Evolutionary conservation across 1,140 invertebrate genomes (phyloP).

Genomic region (Hycleus phaleratus): DNA sequence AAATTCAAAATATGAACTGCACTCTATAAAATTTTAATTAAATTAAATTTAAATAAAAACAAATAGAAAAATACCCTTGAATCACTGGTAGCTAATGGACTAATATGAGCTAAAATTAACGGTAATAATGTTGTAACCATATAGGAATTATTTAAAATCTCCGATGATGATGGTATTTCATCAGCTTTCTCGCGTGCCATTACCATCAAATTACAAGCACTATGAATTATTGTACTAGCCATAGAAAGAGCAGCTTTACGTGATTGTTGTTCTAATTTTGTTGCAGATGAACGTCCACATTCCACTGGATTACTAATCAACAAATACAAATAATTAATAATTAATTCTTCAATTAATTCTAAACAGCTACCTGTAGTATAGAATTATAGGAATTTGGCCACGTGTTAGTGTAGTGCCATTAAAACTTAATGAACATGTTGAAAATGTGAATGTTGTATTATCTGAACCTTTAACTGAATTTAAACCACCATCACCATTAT

Average conservation of each 20-base stretch:
- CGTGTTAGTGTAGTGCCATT: constrained; percentile 90
- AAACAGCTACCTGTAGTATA: constrained; percentile 66
- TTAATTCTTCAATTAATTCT: not conserved
- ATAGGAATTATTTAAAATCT: constrained; percentile 48
- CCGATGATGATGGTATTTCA: constrained; percentile 44
- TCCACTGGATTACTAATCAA: constrained; percentile 55
- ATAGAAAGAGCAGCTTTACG: constrained; percentile 64
- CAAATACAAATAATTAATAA: constrained; percentile 2
- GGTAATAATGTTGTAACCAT: constrained; percentile 69
- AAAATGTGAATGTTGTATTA: constrained; percentile 87
- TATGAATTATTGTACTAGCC: constrained; percentile 62
- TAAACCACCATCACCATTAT: constrained; percentile 87
- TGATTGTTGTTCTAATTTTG: constrained; percentile 62
- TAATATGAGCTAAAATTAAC: constrained; percentile 70
- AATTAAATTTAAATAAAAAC: not conserved
- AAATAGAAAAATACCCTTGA: constrained; percentile 54
- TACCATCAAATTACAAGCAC: constrained; percentile 63
- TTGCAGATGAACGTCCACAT: constrained; percentile 54
- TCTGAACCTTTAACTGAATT: constrained; percentile 83
- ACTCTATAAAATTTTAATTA: constrained; percentile 48
- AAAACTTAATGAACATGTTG: constrained; percentile 84
- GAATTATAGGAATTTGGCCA: constrained; percentile 89
- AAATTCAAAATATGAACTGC: constrained; percentile 84
- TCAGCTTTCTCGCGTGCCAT: constrained; percentile 59
- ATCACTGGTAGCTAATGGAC: constrained; percentile 71